Evolutionary conservation across 2,797 vertebrate species (phyloP).

Genomic region (Syndactyla subalaris): DNA sequence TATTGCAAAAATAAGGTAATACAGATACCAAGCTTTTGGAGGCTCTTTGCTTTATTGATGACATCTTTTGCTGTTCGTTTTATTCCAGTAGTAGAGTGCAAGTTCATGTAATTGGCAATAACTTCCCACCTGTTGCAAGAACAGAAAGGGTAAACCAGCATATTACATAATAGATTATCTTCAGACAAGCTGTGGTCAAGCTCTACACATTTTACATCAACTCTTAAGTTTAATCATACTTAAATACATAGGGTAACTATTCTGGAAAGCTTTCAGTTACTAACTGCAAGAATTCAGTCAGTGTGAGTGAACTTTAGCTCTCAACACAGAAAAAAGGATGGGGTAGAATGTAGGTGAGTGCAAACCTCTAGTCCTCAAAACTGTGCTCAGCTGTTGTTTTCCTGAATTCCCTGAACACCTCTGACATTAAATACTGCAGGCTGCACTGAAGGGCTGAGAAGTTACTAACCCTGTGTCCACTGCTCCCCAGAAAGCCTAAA

Average conservation of each 20-base stretch:
- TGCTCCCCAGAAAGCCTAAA: background rate
- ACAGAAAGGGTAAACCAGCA: background rate
- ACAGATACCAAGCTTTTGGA: conserved; percentile 91
- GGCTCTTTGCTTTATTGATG: conserved; percentile 96
- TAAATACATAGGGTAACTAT: background rate
- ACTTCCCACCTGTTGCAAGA: conserved; percentile 91
- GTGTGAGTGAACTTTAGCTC: background rate
- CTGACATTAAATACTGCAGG: background rate
- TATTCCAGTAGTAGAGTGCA: conserved; percentile 90
- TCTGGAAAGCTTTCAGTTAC: background rate
- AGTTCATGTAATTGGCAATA: conserved; percentile 98
- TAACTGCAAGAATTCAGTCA: background rate
- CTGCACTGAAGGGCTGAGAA: background rate
- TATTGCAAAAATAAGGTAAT: conserved; percentile 5
- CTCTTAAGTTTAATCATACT: background rate
- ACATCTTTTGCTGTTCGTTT: conserved; percentile 96
- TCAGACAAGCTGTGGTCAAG: background rate
- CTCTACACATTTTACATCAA: background rate
- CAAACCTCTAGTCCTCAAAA: background rate
- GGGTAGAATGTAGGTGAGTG: background rate
- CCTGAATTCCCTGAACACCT: background rate
- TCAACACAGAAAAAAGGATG: background rate
- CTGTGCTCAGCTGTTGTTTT: background rate
- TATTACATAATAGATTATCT: background rate
- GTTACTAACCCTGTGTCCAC: background rate